Evolutionary conservation across 2,797 vertebrate species (phyloP), one percentile per base, ranked within the genome.

Genomic region (Melanogrammus aeglefinus): DNA sequence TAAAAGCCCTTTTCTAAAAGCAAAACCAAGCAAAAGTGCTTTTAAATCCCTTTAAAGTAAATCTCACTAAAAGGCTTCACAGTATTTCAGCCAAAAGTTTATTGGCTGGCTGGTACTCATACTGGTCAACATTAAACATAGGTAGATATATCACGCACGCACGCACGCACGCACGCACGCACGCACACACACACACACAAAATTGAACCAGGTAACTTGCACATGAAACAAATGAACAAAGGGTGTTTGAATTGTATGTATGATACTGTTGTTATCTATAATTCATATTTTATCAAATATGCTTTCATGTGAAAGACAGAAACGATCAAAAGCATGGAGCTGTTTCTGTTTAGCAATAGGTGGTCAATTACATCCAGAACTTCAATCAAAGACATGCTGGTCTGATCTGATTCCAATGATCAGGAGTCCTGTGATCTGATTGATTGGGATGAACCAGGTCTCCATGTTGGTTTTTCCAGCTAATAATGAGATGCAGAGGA

Each of bases 121-220:
- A 69, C 63, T 69, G 63, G n/a, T 27, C 63, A 69, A 69, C 63
- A 69, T 27, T 27, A 24, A 10, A 63, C 57, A 27, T 27, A 24
- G n/a, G 63, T 69, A 69, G 63, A 69, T 69, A 24, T 4, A 69
- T 27, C 57, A n/a, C 57, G 70, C 75, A 57, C 44, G 36, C 75
- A 75, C 21, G 33, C 71, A 35, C 24, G 39, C 38, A 13, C 71
- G 51, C 75, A 44, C 47, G 6, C 76, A 75, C 47, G 74, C 39
- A 72, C 38, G 33, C 66, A 33, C 75, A 36, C 47, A 75, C 75
- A 63, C 44, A 75, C 29, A 75, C 29, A 63, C 29, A 63, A 14
- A n/a, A 3, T 33, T 16, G 9, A 39, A 12, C 18, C 47, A 31
- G 31, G 47, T 14, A 4, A 41, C 36, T 9, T 70, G 8, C 41